Evolutionary conservation across 2,888 invertebrate species (phyloP).

Genomic region (Strigamia crassipes): DNA sequence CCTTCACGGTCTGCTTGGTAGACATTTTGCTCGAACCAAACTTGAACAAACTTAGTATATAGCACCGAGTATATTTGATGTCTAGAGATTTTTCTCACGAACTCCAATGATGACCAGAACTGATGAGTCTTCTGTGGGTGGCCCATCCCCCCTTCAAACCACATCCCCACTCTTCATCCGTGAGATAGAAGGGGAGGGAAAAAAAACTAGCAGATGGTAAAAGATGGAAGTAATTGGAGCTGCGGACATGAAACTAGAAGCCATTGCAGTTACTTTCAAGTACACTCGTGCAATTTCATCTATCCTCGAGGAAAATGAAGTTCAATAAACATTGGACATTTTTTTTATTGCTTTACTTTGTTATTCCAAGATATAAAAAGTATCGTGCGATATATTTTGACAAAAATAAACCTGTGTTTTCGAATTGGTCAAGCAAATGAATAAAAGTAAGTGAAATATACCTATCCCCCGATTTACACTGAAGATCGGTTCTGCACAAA

Average conservation of each 20-base stretch:
- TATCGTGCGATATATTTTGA: neutral
- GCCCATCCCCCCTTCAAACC: neutral
- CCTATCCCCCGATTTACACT: too few relatives aligned
- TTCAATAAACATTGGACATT: neutral
- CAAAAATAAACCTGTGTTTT: too few relatives aligned
- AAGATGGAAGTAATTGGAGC: neutral
- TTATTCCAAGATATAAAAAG: too few relatives aligned
- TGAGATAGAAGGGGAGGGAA: neutral
- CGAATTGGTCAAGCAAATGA: too few relatives aligned
- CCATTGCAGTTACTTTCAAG: neutral
- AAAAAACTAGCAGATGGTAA: neutral
- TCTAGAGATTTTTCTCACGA: conserved; percentile 21
- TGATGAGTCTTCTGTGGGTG: conserved; percentile 34
- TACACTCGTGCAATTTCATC: neutral
- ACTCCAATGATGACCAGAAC: conserved; percentile 22
- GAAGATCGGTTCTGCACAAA: too few relatives aligned
- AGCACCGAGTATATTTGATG: neutral
- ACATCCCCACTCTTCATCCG: conserved; percentile 1
- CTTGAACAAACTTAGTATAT: too few relatives aligned
- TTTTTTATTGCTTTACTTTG: neutral
- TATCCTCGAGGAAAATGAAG: neutral
- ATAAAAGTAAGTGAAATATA: too few relatives aligned
- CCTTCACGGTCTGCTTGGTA: neutral
- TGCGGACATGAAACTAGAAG: neutral
- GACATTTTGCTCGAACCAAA: neutral